These are phyloP conservation scores for Hyalella azteca DNA, from an alignment of 2,888 invertebrate genomes.

Conservation along the genomic window DNA sequence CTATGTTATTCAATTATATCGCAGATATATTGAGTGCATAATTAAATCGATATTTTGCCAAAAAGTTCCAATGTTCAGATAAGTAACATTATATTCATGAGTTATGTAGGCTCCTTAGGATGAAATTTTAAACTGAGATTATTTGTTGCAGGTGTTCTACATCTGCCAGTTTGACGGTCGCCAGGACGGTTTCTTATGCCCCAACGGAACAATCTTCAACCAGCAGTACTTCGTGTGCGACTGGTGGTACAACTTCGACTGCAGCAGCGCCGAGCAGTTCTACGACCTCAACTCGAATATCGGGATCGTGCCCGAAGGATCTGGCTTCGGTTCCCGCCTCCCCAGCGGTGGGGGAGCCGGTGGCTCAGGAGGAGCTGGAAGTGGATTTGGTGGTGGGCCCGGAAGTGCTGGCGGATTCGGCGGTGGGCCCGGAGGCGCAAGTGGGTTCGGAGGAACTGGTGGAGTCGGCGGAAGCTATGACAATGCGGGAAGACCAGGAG, in stretches of 20 bases:
- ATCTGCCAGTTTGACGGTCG: conserved; percentile 49
- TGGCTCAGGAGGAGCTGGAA: not conserved
- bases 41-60: too few species aligned
- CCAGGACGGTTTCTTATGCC: conserved; percentile 42
- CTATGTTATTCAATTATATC: too few species aligned
- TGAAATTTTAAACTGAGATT: too few species aligned
- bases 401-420: not conserved
- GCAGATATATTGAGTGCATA: too few species aligned
- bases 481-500: not conserved
- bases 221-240: conserved; percentile 50
- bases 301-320: conserved; percentile 31
- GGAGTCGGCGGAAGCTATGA: not conserved
- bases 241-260: conserved; percentile 50
- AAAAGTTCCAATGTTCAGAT: too few species aligned
- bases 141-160: conserved; percentile 47
- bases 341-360: conserved; percentile 2
- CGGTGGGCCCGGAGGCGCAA: not conserved
- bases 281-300: conserved; percentile 46
- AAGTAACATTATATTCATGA: too few species aligned
- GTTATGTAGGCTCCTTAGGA: too few species aligned
- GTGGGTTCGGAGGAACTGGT: not conserved
- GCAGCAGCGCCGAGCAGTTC: conserved; percentile 40
- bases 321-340: conserved; percentile 1
- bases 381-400: conserved; percentile 6
- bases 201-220: conserved; percentile 46